Conservation (phyloP, 2,113 vertebrate species). For the Eolophus roseicapilla region DNA sequence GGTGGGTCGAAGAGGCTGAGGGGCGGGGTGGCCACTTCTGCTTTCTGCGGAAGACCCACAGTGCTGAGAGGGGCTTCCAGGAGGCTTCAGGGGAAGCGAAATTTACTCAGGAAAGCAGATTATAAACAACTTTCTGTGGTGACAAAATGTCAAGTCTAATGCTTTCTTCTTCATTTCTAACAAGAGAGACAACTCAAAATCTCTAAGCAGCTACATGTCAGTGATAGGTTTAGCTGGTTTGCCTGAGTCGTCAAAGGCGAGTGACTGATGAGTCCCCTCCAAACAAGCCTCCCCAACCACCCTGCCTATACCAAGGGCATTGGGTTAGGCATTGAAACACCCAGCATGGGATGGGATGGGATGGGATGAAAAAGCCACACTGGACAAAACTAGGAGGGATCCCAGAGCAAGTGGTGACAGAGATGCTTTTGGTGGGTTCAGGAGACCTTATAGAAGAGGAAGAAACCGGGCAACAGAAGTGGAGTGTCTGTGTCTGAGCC, state of each 20-base stretch:
- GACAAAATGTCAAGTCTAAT: no score
- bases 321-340: neutral
- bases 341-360: neutral
- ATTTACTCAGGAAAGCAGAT: neutral
- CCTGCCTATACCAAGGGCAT: neutral
- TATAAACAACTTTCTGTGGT: neutral
- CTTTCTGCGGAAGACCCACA: neutral
- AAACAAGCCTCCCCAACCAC: accelerated
- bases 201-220: neutral
- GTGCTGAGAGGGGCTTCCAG: neutral
- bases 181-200: neutral
- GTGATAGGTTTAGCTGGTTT: accelerated
- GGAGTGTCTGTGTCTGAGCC: neutral
- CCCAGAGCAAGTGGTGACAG: neutral
- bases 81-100: neutral
- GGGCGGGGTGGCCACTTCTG: neutral
- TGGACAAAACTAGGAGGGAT: accelerated
- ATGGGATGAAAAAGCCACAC: neutral
- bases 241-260: neutral
- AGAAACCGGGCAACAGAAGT: neutral
- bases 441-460: neutral
- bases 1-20: accelerated
- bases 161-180: neutral
- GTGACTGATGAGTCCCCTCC: neutral
- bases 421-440: neutral